A percentile compares a stretch with the other conserved stretches of the same genome.
Evolutionary conservation across 2,113 vertebrate species (phyloP).

Genomic region (Saiga tatarica): DNA sequence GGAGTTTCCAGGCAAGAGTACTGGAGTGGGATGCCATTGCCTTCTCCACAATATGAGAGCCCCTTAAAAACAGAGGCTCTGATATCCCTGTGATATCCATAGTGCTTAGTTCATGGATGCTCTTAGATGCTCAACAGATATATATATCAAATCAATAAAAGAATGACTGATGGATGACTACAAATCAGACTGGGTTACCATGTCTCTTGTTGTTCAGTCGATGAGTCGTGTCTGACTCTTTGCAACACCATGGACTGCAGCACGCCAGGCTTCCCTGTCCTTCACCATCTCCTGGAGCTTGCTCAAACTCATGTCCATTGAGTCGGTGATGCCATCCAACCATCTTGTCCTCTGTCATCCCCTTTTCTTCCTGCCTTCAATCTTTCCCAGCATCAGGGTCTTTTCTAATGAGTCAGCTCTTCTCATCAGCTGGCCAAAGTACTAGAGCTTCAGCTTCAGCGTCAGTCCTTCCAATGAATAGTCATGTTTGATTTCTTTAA

Average conservation of each 20-base stretch:
- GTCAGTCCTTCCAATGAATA: neutral
- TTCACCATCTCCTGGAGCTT: neutral
- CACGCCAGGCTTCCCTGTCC: neutral
- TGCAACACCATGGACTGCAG: neutral
- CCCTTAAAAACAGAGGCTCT: neutral
- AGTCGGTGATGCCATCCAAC: neutral
- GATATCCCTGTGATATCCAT: neutral
- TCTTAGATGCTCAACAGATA: neutral
- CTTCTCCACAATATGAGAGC: neutral
- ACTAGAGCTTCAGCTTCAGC: neutral
- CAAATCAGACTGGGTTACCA: neutral
- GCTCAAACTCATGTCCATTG: neutral
- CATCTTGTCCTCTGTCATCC: neutral
- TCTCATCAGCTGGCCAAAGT: neutral
- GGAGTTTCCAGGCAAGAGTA: too few relatives aligned
- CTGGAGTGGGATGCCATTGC: too few relatives aligned
- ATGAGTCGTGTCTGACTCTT: neutral
- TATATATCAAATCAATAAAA: neutral
- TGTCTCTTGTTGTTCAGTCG: neutral
- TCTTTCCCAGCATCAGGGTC: neutral
- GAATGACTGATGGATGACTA: neutral
- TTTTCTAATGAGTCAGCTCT: neutral
- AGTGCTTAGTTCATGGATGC: neutral
- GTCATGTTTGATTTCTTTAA: neutral
- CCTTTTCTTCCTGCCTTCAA: neutral